Base-by-base conservation (phyloP, 1,140 invertebrate species). In the Drosophila micromelanica region DNA sequence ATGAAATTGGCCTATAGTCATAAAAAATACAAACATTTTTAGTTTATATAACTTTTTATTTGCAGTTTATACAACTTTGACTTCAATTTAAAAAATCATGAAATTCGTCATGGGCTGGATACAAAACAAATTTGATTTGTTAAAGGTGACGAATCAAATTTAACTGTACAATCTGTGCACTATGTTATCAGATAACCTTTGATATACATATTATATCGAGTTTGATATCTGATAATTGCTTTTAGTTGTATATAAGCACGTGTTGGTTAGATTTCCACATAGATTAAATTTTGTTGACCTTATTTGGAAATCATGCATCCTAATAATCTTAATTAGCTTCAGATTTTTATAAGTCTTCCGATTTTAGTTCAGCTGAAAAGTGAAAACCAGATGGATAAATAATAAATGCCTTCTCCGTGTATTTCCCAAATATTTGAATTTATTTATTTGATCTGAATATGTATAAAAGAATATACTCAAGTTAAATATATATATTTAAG, bases 381-480 rank as follows among this genome's bases (percentile, higher is more conserved):
- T 37, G 35, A 12, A 37, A 37, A 40, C 11, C n/a, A 40, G 5
- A 17, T 2, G 9, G 42, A 11, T 9, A 37, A 8, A 52, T 1
- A 17, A 17, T 2, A 5, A 27, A 35, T 5, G 8, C 0, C 35
- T 30, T 15, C 7, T 27, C 6, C 3, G 6, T 6, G 37, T 35
- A 27, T 27, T 13, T 40, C 12, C 37, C 20, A 42, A 32, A 59
- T 20, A n/a, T 7, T 13, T 35, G 20, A 32, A 40, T 62, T 46
- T 61, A 43, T 61, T 45, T 32, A 64, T 56, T 54, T 62, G 2
- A 63, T 48, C 45, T 46, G 62, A 46, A 48, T 63, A 13, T 70
- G 52, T 55, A 55, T 55, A 17, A 70, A 63, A 54, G 52, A 43
- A 49, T 57, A 37, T 64, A 42, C 9, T 40, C 51, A 65, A 51